Evolutionary conservation across 1,140 invertebrate species (phyloP), one percentile per base, ranked within the genome.

Genomic region (Pteromalus puparum): DNA sequence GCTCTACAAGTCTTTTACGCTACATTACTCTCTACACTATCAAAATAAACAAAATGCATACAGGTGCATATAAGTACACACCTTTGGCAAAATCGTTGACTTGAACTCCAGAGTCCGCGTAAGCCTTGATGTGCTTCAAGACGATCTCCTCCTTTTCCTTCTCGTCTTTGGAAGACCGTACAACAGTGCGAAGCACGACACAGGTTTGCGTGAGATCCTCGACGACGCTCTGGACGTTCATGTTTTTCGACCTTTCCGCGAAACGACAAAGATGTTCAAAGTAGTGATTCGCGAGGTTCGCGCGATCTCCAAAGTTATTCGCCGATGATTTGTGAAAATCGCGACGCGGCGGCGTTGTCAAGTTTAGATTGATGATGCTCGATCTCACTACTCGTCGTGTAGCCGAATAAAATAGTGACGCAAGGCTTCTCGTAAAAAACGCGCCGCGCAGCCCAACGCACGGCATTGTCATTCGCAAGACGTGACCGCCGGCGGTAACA

Each of bases 21-120:
- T n/a, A 4, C 5, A 5, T 61, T 61, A 61, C 53, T 61, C 53
- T n/a, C 30, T 34, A 6, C 30, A 7, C 1, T 2, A 61, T 6
- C 9, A 70, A 70, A 28, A 30, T 9, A 26, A 18, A 67, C 7
- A 5, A 34, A 48, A 21, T 67, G 3, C 3, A 67, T 21, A 7
- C n/a, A n/a, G 61, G 15, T 42, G 12, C 21, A 67, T 24, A n/a
- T n/a, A n/a, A n/a, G 21, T 6, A 18, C 42, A 87, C 77, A 93
- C 92, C 92, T 93, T 90, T 90, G 86, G 89, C 89, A 85, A 93
- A 93, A 86, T 93, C 91, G 74, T 87, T 90, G 70, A 91, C 81
- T 24, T 75, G 68, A 38, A 85, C 68, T 9, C 81, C 88, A 13
- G 82, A 86, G 2, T 88, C 82, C 2, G 85, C 87, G 53, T 86